Evolutionary conservation across 2,797 vertebrate species (phyloP).

Genomic region (Tolypeutes matacus): DNA sequence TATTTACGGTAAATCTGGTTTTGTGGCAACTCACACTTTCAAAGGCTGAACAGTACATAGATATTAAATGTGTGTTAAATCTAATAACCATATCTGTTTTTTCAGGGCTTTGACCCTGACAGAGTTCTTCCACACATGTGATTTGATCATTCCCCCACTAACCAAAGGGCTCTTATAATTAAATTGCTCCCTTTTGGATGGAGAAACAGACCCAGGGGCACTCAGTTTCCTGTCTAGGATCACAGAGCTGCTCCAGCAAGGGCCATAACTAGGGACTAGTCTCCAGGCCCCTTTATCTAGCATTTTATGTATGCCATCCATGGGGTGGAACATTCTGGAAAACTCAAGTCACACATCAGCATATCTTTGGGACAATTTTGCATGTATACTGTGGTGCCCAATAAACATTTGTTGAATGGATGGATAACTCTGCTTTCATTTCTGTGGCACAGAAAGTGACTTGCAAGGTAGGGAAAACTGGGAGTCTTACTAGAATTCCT

Average conservation of each 20-base stretch:
- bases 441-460: constrained; percentile 10
- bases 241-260: background rate
- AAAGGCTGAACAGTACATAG: background rate
- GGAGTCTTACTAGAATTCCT: background rate
- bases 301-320: background rate
- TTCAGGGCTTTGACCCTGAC: background rate
- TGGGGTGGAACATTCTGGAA: background rate
- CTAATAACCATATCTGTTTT: background rate
- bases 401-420: constrained; percentile 28
- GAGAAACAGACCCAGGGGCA: background rate
- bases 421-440: constrained; percentile 13
- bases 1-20: constrained; percentile 27
- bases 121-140: background rate
- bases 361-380: background rate
- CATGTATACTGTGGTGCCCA: background rate
- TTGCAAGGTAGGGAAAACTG: constrained; percentile 46
- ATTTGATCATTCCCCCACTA: background rate
- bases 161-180: background rate
- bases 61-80: constrained; percentile 22
- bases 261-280: background rate
- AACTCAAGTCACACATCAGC: constrained; percentile 12
- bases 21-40: background rate
- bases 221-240: background rate
- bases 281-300: background rate
- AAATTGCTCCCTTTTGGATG: background rate